Evolutionary conservation across 2,888 invertebrate genomes (phyloP).

Genomic region (Blastobasis lacticolella): DNA sequence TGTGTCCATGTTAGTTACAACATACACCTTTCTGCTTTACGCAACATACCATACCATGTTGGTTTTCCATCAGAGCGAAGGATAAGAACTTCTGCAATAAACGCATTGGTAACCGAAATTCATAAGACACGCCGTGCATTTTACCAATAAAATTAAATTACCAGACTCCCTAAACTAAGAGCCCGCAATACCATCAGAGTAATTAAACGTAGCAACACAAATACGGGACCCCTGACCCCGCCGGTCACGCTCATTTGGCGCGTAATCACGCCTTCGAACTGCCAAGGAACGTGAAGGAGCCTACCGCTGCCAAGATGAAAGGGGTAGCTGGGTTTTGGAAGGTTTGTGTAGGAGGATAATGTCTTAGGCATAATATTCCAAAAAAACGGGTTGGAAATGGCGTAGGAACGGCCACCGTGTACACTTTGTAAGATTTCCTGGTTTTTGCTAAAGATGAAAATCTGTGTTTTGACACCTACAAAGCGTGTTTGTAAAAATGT

Average conservation of each 20-base stretch:
- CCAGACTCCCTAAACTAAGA: no score
- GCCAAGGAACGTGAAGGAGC: constrained; percentile 18
- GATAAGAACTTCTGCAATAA: not conserved
- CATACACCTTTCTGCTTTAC: no score
- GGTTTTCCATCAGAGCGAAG: not conserved
- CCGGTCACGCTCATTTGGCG: constrained; percentile 58
- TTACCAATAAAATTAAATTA: not conserved
- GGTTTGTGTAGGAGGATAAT: no score
- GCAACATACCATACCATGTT: not conserved
- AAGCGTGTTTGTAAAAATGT: no score
- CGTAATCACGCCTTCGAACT: constrained; percentile 51
- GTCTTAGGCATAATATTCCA: no score
- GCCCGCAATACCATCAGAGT: no score
- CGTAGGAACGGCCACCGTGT: not conserved
- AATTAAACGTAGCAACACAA: constrained; percentile 9
- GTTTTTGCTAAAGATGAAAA: no score
- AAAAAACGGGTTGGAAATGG: no score
- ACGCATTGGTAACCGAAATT: not conserved
- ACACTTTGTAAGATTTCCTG: not conserved
- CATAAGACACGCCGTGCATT: not conserved
- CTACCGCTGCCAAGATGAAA: constrained; percentile 8
- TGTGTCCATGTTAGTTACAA: no score
- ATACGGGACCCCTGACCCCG: constrained; percentile 26
- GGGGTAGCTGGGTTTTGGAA: constrained; percentile 16
- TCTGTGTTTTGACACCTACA: no score